Conservation (phyloP, 2,113 vertebrate species). For the Platycercus adscitus region DNA sequence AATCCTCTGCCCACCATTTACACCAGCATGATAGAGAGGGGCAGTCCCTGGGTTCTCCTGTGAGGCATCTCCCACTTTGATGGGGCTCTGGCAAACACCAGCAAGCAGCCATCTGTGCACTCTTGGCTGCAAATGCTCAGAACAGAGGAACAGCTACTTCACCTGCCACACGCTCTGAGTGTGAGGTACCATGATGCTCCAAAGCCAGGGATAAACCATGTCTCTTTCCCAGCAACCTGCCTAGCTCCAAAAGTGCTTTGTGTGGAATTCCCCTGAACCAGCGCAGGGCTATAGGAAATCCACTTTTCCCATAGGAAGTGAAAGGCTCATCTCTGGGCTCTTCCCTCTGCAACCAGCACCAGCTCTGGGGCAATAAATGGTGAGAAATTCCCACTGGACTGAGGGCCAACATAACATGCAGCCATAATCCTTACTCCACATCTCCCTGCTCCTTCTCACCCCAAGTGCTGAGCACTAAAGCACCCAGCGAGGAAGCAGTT, state of each 20-base stretch:
- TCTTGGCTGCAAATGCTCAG: background rate
- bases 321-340: background rate
- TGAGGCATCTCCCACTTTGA: background rate
- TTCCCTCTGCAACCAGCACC: background rate
- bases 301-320: background rate
- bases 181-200: background rate
- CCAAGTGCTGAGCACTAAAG: background rate
- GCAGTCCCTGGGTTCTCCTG: background rate
- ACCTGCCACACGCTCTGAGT: rapidly evolving
- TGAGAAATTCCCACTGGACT: background rate
- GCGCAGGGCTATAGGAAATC: background rate
- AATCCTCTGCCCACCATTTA: background rate
- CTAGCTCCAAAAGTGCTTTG: background rate
- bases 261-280: background rate
- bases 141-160: background rate
- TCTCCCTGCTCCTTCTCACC: background rate
- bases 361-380: background rate
- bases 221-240: background rate
- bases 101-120: background rate
- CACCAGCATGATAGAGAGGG: background rate
- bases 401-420: background rate
- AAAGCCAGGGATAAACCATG: background rate
- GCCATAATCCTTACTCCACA: rapidly evolving
- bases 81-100: background rate
- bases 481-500: background rate